phyloP scores from a whole-genome alignment of 2,888 invertebrate species.

The Neoitamus cyanurus region DNA sequence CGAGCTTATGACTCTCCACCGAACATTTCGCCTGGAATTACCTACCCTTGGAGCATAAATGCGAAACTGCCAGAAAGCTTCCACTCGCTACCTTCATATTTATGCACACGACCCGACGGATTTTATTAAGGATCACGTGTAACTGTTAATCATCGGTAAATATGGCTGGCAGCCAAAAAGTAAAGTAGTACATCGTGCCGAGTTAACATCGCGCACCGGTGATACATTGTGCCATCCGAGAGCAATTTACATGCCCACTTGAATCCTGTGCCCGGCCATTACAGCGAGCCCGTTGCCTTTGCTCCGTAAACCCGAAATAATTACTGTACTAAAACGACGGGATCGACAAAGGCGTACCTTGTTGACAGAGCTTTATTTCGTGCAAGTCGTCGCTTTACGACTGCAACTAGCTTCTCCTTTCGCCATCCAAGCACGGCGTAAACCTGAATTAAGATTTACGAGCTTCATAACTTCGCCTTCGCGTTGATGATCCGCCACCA shows the following conservation, averaged over 20 bases:
- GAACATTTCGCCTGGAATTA: neutral
- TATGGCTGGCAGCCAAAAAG: neutral
- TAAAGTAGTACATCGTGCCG: neutral
- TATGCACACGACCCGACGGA: neutral
- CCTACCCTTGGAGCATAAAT: neutral
- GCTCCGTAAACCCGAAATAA: neutral
- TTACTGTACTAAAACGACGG: neutral
- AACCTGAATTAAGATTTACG: constrained; percentile 28
- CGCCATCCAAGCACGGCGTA: neutral
- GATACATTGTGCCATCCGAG: neutral
- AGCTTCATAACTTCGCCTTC: constrained; percentile 12
- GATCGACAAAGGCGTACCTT: neutral
- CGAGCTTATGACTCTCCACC: neutral
- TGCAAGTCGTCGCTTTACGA: neutral
- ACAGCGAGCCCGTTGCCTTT: neutral
- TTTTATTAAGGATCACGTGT: constrained; percentile 10
- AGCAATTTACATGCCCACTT: neutral
- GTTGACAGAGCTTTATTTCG: neutral
- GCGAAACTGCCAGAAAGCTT: neutral
- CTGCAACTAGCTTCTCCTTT: neutral
- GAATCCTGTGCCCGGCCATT: neutral
- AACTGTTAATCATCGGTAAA: constrained; percentile 21
- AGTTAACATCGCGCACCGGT: neutral
- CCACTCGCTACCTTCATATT: neutral
- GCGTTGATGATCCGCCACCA: neutral